phyloP scores from a whole-genome alignment of 2,797 vertebrate genomes.

The Poeciliopsis turneri region DNA sequence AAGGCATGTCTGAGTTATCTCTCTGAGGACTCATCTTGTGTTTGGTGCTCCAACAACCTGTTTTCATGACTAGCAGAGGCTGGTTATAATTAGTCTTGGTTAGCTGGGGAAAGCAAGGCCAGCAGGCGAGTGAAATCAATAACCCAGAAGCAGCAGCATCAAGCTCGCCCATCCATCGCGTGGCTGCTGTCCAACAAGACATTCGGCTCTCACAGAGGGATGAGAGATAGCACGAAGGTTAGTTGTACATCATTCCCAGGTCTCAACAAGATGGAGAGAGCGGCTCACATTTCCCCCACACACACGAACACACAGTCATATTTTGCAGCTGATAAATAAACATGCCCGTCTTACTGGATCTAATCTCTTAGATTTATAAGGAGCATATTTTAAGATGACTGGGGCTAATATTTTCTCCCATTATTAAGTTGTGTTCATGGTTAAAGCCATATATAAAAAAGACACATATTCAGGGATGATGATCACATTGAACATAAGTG shows the following conservation, averaged over 20 bases:
- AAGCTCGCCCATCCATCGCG: conserved; percentile 68
- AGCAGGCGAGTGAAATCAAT: conserved; percentile 71
- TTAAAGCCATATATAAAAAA: neutral
- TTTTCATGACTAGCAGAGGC: conserved; percentile 41
- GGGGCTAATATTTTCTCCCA: conserved; percentile 28
- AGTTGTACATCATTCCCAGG: conserved; percentile 63
- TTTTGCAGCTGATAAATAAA: conserved; percentile 56
- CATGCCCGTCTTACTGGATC: conserved; percentile 50
- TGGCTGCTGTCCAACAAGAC: conserved; percentile 64
- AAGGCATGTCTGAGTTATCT: conserved; percentile 12
- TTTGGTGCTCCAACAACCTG: conserved; percentile 15
- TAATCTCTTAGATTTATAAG: conserved; percentile 51
- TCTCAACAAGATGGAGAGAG: conserved; percentile 34
- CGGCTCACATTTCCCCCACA: conserved; percentile 23
- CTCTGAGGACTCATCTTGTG: conserved; percentile 10
- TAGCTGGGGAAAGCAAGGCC: conserved; percentile 57
- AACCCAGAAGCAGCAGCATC: conserved; percentile 47
- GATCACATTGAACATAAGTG: neutral
- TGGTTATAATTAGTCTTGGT: conserved; percentile 70
- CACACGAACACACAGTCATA: conserved; percentile 12
- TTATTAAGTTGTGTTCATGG: conserved; percentile 8
- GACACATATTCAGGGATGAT: neutral
- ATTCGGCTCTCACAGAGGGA: conserved; percentile 59
- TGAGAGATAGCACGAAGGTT: conserved; percentile 61
- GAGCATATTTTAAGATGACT: conserved; percentile 29